These are phyloP conservation scores for Gadus macrocephalus DNA, from an alignment of 2,113 vertebrate species.

Conservation along the genomic window DNA sequence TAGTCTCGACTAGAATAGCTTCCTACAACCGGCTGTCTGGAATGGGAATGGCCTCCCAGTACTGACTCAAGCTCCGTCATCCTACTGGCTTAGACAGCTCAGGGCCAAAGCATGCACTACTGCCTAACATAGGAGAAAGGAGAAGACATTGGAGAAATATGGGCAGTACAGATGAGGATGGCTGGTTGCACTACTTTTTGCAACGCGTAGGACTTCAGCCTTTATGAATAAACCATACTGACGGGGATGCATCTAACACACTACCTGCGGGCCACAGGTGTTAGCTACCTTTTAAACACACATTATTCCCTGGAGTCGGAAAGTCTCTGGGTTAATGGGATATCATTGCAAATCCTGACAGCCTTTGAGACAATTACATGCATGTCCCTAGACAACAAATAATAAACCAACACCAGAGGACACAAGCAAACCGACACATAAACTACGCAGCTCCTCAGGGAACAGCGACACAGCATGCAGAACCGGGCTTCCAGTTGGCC, in stretches of 20 bases:
- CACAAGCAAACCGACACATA: constrained; percentile 25
- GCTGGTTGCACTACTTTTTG: no score
- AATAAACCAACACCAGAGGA: constrained; percentile 2
- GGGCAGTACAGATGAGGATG: no score
- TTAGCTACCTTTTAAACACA: constrained; percentile 14
- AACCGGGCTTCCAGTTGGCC: constrained; percentile 41
- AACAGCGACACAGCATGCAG: constrained; percentile 45
- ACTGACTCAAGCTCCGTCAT: no score
- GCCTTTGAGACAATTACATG: constrained; percentile 23
- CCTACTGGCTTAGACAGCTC: no score
- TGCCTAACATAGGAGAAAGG: no score
- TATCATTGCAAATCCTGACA: constrained; percentile 35
- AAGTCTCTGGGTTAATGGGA: constrained; percentile 26
- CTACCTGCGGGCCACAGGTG: no score
- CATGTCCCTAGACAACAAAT: constrained; percentile 30
- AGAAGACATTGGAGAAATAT: no score
- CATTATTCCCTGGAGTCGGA: constrained; percentile 29
- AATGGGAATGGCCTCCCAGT: constrained; percentile 11
- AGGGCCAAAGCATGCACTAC: no score
- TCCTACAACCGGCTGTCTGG: constrained; percentile 41
- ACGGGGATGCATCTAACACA: no score
- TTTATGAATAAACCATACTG: no score
- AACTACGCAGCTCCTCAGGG: constrained; percentile 34
- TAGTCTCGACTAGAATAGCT: constrained; percentile 18
- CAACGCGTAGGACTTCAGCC: no score